Percentiles rank a stretch among this genome's conserved stretches.
These are phyloP conservation scores for Ditula angustiorana DNA, from an alignment of 2,888 invertebrate genomes.

Conservation along the genomic window DNA sequence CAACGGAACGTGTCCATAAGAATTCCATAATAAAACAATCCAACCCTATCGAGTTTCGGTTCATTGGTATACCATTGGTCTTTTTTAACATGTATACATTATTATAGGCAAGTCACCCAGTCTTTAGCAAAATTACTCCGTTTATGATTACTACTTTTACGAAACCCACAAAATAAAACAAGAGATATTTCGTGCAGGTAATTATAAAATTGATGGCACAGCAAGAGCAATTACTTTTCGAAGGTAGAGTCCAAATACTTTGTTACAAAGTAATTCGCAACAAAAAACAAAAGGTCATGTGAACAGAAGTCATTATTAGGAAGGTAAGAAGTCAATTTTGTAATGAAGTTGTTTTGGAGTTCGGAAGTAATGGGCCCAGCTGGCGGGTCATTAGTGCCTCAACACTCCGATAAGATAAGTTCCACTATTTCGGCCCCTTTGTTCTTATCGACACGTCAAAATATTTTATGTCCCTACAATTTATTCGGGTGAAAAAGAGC, in stretches of 20 bases:
- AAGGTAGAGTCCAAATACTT: neutral
- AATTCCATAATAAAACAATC: no score
- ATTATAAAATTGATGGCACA: neutral
- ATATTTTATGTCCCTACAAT: slow-evolving; percentile 78
- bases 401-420: slow-evolving; percentile 79
- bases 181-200: neutral
- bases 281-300: slow-evolving; percentile 32
- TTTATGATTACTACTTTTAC: no score
- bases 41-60: no score
- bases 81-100: no score
- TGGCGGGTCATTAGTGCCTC: slow-evolving; percentile 73
- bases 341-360: slow-evolving; percentile 71
- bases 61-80: no score
- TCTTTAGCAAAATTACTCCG: no score
- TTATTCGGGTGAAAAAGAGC: slow-evolving; percentile 55
- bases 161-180: no score
- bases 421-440: slow-evolving; percentile 64
- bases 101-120: no score
- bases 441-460: slow-evolving; percentile 78
- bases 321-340: slow-evolving; percentile 42
- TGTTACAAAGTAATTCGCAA: neutral
- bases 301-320: slow-evolving; percentile 32
- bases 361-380: slow-evolving; percentile 60
- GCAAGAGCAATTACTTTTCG: neutral
- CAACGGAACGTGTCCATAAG: no score